These are phyloP conservation scores for Nothura maculosa DNA, from an alignment of 2,797 vertebrate genomes.

Conservation along the genomic window DNA sequence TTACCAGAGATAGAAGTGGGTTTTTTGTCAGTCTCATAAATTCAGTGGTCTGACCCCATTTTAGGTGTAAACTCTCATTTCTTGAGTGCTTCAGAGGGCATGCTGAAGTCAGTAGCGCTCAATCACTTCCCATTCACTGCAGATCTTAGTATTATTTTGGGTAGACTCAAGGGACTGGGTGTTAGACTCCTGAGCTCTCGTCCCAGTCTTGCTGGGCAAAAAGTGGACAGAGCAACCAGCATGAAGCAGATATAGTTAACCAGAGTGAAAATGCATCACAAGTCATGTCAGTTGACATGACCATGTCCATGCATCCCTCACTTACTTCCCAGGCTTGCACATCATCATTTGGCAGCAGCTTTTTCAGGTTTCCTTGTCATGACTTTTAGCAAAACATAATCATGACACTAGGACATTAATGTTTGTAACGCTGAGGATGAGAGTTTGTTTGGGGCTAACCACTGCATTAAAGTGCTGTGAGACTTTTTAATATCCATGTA, in stretches of 20 bases:
- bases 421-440: background rate
- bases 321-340: background rate
- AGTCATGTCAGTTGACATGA: background rate
- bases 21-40: background rate
- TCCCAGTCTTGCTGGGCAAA: background rate
- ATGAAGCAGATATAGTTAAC: background rate
- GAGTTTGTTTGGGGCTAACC: background rate
- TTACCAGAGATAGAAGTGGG: background rate
- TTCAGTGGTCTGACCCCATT: background rate
- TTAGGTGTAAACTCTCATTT: background rate
- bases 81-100: background rate
- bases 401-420: background rate
- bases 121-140: background rate
- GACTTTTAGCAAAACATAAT: background rate
- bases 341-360: background rate
- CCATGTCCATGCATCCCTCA: background rate
- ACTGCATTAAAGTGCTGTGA: background rate
- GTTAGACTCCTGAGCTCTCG: background rate
- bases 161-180: background rate
- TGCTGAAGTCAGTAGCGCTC: accelerated
- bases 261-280: background rate
- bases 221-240: background rate
- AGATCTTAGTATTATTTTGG: background rate
- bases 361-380: background rate
- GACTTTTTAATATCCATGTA: slow-evolving; percentile 29